phyloP scores from a whole-genome alignment of 2,888 invertebrate genomes.

The Harmothoe impar region DNA sequence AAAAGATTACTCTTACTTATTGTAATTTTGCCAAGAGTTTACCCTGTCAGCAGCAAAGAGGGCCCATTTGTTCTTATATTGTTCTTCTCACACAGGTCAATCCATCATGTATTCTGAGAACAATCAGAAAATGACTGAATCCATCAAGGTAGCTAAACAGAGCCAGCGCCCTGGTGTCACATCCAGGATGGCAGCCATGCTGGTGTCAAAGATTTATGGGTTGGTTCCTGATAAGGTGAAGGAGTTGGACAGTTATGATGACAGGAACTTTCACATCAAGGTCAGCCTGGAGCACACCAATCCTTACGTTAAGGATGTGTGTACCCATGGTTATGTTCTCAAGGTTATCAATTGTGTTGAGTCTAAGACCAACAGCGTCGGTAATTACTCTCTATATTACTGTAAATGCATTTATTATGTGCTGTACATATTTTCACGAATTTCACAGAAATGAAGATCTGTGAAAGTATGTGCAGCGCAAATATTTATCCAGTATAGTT shows the following conservation, averaged over 20 bases:
- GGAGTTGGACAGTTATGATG: constrained; percentile 90
- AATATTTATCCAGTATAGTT: no score
- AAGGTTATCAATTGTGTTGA: constrained; percentile 93
- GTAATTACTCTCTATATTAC: constrained; percentile 70
- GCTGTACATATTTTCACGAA: no score
- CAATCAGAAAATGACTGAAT: no score
- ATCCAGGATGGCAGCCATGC: not conserved
- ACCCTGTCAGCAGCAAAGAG: no score
- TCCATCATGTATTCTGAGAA: no score
- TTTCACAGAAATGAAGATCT: no score
- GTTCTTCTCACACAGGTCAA: no score
- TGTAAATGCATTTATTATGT: no score
- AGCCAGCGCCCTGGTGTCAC: not conserved
- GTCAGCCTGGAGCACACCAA: constrained; percentile 84
- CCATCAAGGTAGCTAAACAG: not conserved
- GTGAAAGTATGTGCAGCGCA: no score
- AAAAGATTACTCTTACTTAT: no score
- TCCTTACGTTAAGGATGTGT: constrained; percentile 72
- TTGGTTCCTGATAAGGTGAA: constrained; percentile 82
- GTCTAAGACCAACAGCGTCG: constrained; percentile 86
- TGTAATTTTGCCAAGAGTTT: no score
- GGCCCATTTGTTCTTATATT: no score
- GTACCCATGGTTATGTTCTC: constrained; percentile 85
- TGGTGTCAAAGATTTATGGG: not conserved
- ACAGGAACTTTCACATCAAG: constrained; percentile 89